Evolutionary conservation across 2,888 invertebrate species (phyloP).

Genomic region (Iselma pallidipennis): DNA sequence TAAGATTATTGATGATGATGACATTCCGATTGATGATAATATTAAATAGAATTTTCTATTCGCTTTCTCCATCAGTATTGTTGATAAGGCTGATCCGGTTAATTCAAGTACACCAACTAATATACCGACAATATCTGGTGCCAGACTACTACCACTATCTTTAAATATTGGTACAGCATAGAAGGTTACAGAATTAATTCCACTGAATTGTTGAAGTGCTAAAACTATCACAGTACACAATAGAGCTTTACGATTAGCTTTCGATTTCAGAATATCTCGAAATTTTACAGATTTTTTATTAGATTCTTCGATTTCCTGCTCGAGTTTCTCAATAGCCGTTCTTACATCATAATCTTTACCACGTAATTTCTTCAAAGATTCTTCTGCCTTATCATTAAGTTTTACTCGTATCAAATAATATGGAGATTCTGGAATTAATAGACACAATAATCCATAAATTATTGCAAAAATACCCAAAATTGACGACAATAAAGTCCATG

Average conservation of each 20-base stretch:
- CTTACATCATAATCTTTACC: conserved; percentile 71
- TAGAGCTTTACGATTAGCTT: conserved; percentile 23
- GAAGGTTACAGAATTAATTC: conserved; percentile 26
- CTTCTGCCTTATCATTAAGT: conserved; percentile 66
- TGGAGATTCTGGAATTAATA: conserved; percentile 89
- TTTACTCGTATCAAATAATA: conserved; percentile 69
- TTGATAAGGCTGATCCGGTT: conserved; percentile 69
- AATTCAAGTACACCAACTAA: conserved; percentile 76
- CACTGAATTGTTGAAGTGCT: conserved; percentile 25
- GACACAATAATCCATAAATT: conserved; percentile 70
- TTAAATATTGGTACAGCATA: conserved; percentile 31
- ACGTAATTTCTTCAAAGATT: conserved; percentile 73
- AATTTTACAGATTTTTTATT: conserved; percentile 12
- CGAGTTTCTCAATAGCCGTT: conserved; percentile 56
- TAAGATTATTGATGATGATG: conserved; percentile 48
- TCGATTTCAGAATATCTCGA: conserved; percentile 25
- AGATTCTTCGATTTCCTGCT: conserved; percentile 2
- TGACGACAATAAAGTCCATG: conserved; percentile 65
- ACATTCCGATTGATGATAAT: conserved; percentile 66
- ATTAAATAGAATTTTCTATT: conserved; percentile 74
- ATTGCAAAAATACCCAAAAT: conserved; percentile 70
- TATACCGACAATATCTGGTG: conserved; percentile 57
- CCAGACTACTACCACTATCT: conserved; percentile 8
- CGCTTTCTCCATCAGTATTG: conserved; percentile 74
- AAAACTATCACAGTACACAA: conserved; percentile 24